Evolutionary conservation across 2,888 invertebrate genomes (phyloP), one percentile per base, ranked within the genome.

Genomic region (Euphydryas editha): DNA sequence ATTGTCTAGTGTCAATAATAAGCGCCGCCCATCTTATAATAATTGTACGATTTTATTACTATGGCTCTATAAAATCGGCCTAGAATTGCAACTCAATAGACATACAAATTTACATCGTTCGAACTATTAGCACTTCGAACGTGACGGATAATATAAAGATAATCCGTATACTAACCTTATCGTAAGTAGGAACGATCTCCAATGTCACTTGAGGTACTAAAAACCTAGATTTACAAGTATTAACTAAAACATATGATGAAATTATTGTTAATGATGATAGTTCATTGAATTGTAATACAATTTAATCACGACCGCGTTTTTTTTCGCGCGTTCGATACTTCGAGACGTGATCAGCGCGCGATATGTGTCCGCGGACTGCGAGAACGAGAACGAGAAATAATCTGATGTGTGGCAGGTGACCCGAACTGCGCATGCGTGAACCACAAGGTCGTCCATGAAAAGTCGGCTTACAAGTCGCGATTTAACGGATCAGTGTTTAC

Each of bases 391-490:
- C 57, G 44, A 46, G 44, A 58, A 54, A 20, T 63, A 65, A 80
- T 76, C 79, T 80, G 75, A 81, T 78, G 75, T 72, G 70, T 70
- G 74, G 75, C 79, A 81, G 78, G 79, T 80, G 80, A 75, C 68
- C 68, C 75, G 75, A 55, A 55, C 62, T 62, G 80, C 88, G 85
- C 86, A 83, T 84, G 87, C 86, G 85, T 81, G 72, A 75, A 73
- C 72, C 57, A 62, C 88, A 90, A 90, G 88, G 90, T 88, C 88
- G 85, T 81, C 80, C 82, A 83, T 82, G 83, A 78, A 55, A 62
- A 60, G 24, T 62, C 65, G 18, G 42, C 61, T 69, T 71, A 71
- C 54, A 67, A 8, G 44, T 17, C 54, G 51, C 71, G 67, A 64
- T 51, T 63, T 46, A 51, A 13, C 57, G 21, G 21, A 18, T 57